Conservation (phyloP, 1,140 invertebrate species). For the Chironomus tepperi region DNA sequence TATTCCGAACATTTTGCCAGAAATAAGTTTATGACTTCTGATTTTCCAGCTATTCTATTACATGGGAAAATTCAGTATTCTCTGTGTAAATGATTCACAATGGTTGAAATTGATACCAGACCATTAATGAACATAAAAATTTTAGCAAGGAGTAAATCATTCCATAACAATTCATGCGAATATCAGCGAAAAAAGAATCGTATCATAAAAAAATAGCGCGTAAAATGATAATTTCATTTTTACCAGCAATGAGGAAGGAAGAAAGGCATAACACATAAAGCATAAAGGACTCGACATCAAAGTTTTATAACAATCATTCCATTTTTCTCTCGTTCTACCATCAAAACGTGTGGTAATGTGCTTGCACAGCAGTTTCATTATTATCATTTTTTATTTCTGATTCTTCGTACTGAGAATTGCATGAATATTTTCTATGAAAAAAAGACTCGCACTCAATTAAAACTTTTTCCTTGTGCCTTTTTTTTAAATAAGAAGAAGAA, state of each 20-base stretch:
- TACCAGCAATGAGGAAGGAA: neutral
- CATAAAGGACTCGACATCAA: slow-evolving; percentile 12
- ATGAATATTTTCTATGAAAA: neutral
- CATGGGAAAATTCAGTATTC: no score
- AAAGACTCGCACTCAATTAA: slow-evolving; percentile 1
- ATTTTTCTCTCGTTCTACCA: neutral
- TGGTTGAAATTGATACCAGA: no score
- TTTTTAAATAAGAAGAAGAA: neutral
- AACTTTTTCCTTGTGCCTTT: neutral
- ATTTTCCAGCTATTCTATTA: no score
- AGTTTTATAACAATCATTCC: slow-evolving; percentile 8
- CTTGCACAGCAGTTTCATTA: slow-evolving; percentile 12
- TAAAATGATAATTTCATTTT: slow-evolving; percentile 10
- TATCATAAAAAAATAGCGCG: slow-evolving; percentile 14
- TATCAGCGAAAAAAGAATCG: neutral
- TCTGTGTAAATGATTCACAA: no score
- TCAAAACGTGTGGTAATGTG: neutral
- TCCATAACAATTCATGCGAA: neutral
- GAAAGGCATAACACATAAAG: slow-evolving; percentile 7
- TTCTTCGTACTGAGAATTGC: neutral
- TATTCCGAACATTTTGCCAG: no score
- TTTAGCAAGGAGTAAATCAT: no score
- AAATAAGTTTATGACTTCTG: no score
- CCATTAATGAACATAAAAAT: no score
- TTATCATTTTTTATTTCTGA: slow-evolving; percentile 4